Conservation (phyloP, 2,888 invertebrate species). For the Tenthredo scrophulariae region DNA sequence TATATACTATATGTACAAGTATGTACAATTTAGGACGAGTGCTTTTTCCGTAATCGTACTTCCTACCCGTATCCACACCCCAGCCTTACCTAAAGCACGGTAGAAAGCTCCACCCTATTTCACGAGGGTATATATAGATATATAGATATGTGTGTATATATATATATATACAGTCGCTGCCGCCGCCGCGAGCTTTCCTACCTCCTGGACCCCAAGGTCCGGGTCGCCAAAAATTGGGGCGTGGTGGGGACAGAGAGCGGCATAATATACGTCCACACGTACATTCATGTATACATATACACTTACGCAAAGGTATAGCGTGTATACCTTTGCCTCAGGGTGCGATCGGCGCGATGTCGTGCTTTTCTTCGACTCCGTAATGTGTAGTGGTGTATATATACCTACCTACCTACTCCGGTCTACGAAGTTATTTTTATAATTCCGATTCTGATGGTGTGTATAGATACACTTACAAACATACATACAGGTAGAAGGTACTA, state of each 20-base stretch:
- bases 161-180: neutral
- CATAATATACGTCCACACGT: neutral
- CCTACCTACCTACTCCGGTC: neutral
- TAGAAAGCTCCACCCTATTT: conserved; percentile 43
- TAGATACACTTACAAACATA: neutral
- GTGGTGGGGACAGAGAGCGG: conserved; percentile 35
- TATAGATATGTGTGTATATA: neutral
- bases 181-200: conserved; percentile 31
- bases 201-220: conserved; percentile 32
- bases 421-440: conserved; percentile 18
- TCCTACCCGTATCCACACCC: neutral
- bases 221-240: conserved; percentile 44
- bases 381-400: neutral
- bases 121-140: neutral
- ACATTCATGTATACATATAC: neutral
- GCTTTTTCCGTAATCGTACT: conserved; percentile 41
- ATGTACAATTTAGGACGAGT: conserved; percentile 11
- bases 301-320: too few species aligned
- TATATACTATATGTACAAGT: neutral
- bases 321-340: conserved; percentile 7
- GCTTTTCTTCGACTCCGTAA: neutral
- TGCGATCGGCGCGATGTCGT: conserved; percentile 21
- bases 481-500: neutral
- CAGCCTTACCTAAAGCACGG: neutral
- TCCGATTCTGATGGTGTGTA: neutral